phyloP scores from a whole-genome alignment of 2,888 invertebrate species.

The Zaprionus lineosus region DNA sequence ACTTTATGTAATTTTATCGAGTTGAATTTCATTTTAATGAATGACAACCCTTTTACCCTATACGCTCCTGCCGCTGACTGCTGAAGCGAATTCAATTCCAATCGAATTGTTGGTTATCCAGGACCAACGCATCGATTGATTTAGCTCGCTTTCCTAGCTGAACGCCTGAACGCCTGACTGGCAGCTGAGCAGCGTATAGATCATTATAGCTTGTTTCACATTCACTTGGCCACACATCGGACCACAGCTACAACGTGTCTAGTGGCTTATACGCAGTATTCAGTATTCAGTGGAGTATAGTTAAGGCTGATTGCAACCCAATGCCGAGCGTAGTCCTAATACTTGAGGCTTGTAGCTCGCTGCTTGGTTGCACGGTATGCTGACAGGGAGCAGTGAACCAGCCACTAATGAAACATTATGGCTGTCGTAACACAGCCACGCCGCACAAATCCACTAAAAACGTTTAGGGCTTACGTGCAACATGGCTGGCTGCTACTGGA shows the following conservation, averaged over 20 bases:
- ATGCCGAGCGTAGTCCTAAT: not conserved
- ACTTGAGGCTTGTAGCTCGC: no score
- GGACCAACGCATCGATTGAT: conserved; percentile 28
- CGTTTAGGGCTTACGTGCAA: conserved; percentile 75
- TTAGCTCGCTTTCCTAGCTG: conserved; percentile 12
- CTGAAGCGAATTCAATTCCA: no score
- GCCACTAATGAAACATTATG: conserved; percentile 76
- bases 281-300: conserved; percentile 3
- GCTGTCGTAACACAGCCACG: conserved; percentile 66
- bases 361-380: conserved; percentile 17
- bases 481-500: conserved; percentile 47
- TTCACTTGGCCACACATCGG: conserved; percentile 6
- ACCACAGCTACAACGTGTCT: not conserved
- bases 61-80: not conserved
- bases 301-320: conserved; percentile 21
- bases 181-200: not conserved
- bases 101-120: conserved; percentile 33
- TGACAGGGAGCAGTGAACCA: conserved; percentile 29
- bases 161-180: no score
- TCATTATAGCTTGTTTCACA: conserved; percentile 26
- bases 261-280: conserved; percentile 8
- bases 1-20: no score
- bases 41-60: no score
- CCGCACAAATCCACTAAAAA: conserved; percentile 75
- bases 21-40: no score